Evolutionary conservation across 2,113 vertebrate species (phyloP).

Genomic region (Alethe diademata): DNA sequence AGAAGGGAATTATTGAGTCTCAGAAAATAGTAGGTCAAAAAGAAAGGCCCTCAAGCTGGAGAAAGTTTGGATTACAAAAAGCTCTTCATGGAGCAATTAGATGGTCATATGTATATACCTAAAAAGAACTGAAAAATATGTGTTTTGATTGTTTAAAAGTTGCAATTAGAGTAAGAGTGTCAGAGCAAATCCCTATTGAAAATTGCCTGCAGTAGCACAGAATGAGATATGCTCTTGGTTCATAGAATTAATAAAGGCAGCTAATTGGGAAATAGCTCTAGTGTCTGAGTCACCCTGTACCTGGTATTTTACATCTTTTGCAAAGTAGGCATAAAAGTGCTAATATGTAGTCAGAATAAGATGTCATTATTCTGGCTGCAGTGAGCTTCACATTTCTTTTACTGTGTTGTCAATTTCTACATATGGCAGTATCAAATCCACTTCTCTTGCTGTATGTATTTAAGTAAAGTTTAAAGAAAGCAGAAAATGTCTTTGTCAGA

Average conservation of each 20-base stretch:
- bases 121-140: neutral
- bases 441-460: neutral
- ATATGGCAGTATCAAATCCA: neutral
- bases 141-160: neutral
- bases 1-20: neutral
- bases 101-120: neutral
- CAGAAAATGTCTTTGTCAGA: neutral
- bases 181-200: neutral
- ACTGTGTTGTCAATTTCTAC: neutral
- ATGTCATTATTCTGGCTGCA: neutral
- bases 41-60: neutral
- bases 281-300: neutral
- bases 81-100: neutral
- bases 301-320: neutral
- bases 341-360: neutral
- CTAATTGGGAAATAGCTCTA: neutral
- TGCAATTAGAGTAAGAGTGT: neutral
- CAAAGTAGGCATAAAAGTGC: slow-evolving; percentile 22
- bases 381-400: neutral
- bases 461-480: neutral
- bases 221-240: neutral
- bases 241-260: neutral
- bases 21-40: slow-evolving; percentile 5
- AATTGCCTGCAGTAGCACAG: neutral
- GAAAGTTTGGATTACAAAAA: neutral